A percentile compares a stretch with the other conserved stretches of the same genome.
phyloP scores from a whole-genome alignment of 2,888 invertebrate species.

The Agrilus mali region DNA sequence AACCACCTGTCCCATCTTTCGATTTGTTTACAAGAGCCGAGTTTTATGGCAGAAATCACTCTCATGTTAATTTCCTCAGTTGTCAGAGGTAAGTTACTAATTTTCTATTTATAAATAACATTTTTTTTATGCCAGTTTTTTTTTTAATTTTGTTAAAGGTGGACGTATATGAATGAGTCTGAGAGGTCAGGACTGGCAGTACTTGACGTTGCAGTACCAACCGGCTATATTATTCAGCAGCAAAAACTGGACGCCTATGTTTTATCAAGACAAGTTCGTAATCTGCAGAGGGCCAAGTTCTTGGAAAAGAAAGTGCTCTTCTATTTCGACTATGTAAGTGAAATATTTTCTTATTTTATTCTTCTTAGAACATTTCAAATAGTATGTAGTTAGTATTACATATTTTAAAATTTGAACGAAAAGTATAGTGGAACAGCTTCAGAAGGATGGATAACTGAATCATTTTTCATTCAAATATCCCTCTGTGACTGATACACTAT shows the following conservation, averaged over 20 bases:
- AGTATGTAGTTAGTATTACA: no score
- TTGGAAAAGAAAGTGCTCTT: constrained; percentile 72
- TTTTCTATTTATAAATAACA: constrained; percentile 4
- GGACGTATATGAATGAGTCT: constrained; percentile 67
- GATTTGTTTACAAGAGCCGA: constrained; percentile 59
- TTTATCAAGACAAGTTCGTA: constrained; percentile 60
- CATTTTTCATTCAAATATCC: no score
- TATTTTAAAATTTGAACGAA: no score
- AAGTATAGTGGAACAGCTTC: no score
- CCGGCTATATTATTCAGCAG: constrained; percentile 84
- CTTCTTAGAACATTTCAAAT: no score
- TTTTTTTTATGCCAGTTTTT: not conserved
- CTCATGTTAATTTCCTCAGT: constrained; percentile 73
- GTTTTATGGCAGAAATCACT: constrained; percentile 85
- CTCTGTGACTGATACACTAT: no score
- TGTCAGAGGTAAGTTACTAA: constrained; percentile 62
- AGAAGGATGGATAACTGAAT: no score
- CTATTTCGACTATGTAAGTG: constrained; percentile 85
- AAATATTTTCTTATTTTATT: not conserved
- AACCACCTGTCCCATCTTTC: constrained; percentile 73
- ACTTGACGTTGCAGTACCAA: constrained; percentile 75
- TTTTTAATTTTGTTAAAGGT: constrained; percentile 40
- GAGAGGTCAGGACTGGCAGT: constrained; percentile 79
- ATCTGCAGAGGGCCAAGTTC: constrained; percentile 76
- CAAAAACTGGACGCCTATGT: constrained; percentile 81